Base-by-base conservation (phyloP, 2,113 vertebrate species). In the Catagonus wagneri region DNA sequence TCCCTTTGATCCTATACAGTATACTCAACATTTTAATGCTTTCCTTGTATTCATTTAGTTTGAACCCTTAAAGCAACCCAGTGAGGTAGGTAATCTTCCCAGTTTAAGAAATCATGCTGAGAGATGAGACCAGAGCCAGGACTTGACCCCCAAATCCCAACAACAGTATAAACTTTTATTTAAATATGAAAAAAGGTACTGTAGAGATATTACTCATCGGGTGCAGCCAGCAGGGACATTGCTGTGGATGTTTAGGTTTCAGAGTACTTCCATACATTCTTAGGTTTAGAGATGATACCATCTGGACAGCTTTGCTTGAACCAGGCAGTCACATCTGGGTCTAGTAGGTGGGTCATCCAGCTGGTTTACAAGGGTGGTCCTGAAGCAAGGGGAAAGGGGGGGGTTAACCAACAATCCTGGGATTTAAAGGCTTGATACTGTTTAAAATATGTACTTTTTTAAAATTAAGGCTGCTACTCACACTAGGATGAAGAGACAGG, bases 341-440 rank as follows among this genome's bases (percentile, higher is more conserved):
- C 99, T 97, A 99, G 93, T 52, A 99, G 98, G 89, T 99, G 99
- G 95, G 99, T 99, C 99, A 60, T 99, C 99, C 52, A 99, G 97
- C 98, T 99, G 99, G 97, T 99, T 99, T 92, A 99, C 99, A 15
- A 99, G 98, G 4, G 99, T 99, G 83, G 99, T 98, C 99, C 99
- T 99, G 81, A 96, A 97, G 83, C 39, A 90, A 96, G 20, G 25
- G 66, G 65, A 29, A 75, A 69, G 86, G 65, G 32, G 32, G 29
- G 15, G 39, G 32, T 29, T 95, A 97, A 87, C n/a, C 84, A 95
- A 56, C 94, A 94, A 79, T 95, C 32, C 17, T 92, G 36, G 39
- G 8, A 87, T 86, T 94, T 96, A 83, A 95, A 83, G 76, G 15
- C 72, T 95, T 97, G 63, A 93, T 75, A 93, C 20, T 96, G 25